A percentile compares a stretch with the other conserved stretches of the same genome.
These are phyloP conservation scores for Carlito syrichta DNA, from an alignment of 2,113 vertebrate genomes.

Conservation along the genomic window DNA sequence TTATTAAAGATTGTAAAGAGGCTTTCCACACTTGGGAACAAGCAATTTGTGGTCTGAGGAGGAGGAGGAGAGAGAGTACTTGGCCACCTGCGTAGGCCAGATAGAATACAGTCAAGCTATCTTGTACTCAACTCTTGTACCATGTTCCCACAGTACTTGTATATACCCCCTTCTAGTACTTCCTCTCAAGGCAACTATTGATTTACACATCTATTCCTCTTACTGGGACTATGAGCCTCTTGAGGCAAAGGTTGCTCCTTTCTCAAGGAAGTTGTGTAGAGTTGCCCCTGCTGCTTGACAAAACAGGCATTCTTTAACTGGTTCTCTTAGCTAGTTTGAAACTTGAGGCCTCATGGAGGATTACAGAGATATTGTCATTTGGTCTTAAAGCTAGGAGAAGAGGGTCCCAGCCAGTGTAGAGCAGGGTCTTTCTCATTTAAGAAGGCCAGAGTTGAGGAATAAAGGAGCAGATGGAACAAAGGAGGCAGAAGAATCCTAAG, in stretches of 20 bases:
- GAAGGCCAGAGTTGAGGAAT: background rate
- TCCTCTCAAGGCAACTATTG: background rate
- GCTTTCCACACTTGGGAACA: background rate
- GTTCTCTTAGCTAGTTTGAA: background rate
- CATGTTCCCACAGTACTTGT: background rate
- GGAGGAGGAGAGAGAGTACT: background rate
- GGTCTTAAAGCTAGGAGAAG: background rate
- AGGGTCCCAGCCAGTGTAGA: background rate
- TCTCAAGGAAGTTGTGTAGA: background rate
- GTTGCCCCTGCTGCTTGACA: background rate
- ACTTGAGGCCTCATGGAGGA: background rate
- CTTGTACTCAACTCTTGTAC: background rate
- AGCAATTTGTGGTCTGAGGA: background rate
- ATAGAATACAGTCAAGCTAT: background rate
- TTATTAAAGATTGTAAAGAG: slow-evolving; percentile 8
- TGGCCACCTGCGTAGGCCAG: background rate
- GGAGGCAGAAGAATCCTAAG: background rate
- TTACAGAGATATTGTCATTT: background rate
- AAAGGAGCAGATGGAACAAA: background rate
- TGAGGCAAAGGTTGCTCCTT: background rate
- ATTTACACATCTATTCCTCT: background rate
- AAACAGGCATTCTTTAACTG: background rate
- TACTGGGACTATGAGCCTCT: background rate
- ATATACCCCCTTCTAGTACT: background rate
- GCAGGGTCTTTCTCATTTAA: background rate